Evolutionary conservation across 2,113 vertebrate species (phyloP).

Genomic region (Columba livia): DNA sequence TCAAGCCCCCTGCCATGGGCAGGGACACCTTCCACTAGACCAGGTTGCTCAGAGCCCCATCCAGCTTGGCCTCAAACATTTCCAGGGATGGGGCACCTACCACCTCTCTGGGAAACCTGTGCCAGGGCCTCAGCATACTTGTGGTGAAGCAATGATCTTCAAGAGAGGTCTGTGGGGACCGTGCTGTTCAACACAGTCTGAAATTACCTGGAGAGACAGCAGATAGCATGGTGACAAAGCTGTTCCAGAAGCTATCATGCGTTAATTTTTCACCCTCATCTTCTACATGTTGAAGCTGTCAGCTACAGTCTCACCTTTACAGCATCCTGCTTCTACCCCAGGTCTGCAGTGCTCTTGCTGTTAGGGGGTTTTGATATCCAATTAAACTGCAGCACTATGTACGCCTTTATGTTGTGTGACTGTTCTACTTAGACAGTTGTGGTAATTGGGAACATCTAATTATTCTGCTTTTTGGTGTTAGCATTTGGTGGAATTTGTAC

Average conservation of each 20-base stretch:
- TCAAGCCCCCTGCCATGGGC: too few species aligned
- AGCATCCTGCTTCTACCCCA: background rate
- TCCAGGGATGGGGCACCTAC: too few species aligned
- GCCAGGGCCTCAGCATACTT: too few species aligned
- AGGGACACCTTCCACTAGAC: too few species aligned
- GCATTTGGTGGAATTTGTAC: background rate
- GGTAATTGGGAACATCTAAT: background rate
- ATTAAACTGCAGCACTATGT: background rate
- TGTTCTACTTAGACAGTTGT: conserved; percentile 25
- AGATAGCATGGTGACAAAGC: background rate
- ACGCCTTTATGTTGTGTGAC: conserved; percentile 36
- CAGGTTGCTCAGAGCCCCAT: too few species aligned
- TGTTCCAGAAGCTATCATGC: background rate
- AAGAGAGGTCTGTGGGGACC: background rate
- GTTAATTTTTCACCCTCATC: background rate
- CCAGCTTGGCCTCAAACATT: too few species aligned
- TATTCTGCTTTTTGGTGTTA: conserved; percentile 4
- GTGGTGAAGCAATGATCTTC: background rate
- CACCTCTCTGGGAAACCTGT: too few species aligned
- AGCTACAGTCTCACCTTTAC: background rate
- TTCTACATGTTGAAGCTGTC: background rate
- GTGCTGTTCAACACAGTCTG: background rate
- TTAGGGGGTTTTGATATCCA: background rate
- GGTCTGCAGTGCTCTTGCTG: background rate
- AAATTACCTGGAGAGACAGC: background rate